Evolutionary conservation across 2,113 vertebrate genomes (phyloP).

Genomic region (Petrocephalus zakoni): DNA sequence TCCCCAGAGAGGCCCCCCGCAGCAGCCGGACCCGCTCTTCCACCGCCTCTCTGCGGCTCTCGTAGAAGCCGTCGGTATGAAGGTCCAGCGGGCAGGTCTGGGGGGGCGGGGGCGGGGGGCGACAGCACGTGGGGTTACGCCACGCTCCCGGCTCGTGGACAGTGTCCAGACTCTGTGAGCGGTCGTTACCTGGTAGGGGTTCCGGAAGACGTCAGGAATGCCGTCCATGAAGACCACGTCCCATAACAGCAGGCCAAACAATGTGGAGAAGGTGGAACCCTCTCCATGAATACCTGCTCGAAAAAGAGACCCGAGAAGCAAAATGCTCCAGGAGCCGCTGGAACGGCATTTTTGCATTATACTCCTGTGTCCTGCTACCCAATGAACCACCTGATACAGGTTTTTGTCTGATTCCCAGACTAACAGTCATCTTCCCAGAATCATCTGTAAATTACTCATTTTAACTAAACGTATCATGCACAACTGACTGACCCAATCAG

Average conservation of each 20-base stretch:
- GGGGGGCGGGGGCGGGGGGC: slow-evolving; percentile 35
- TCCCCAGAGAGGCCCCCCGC: slow-evolving; percentile 54
- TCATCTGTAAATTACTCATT: not conserved
- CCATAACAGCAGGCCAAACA: slow-evolving; percentile 86
- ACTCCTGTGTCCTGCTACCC: not conserved
- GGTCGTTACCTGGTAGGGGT: slow-evolving; percentile 75
- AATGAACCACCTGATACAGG: not conserved
- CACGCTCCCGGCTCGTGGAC: not conserved
- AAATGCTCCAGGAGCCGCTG: not conserved
- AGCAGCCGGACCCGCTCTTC: slow-evolving; percentile 69
- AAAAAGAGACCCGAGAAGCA: not conserved
- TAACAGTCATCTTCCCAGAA: too few species aligned
- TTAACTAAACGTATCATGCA: not conserved
- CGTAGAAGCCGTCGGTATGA: slow-evolving; percentile 84
- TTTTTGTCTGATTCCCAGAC: not conserved
- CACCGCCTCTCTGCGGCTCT: slow-evolving; percentile 66
- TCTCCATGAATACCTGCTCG: slow-evolving; percentile 90
- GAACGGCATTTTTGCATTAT: not conserved
- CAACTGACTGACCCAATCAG: not conserved
- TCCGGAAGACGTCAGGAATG: slow-evolving; percentile 82
- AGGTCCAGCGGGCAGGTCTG: slow-evolving; percentile 83
- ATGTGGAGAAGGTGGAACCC: slow-evolving; percentile 81
- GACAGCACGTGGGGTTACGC: not conserved
- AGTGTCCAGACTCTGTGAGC: not conserved
- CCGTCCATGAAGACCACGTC: slow-evolving; percentile 84